phyloP scores from a whole-genome alignment of 2,113 vertebrate species.

The Azemiops feae region DNA sequence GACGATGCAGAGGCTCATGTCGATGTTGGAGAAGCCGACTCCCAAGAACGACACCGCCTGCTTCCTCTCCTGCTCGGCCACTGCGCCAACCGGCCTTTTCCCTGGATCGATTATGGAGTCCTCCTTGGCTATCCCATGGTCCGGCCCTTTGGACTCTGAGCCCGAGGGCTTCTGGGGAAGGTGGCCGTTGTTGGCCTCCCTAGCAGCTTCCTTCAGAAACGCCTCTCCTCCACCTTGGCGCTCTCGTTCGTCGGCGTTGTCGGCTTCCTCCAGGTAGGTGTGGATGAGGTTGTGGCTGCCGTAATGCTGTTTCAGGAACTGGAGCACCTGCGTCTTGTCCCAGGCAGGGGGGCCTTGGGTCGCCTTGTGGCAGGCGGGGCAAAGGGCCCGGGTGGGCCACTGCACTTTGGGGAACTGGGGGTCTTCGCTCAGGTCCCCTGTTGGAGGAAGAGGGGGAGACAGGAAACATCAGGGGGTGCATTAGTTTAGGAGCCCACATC shows the following conservation, averaged over 20 bases:
- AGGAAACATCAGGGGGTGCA: background rate
- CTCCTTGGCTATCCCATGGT: background rate
- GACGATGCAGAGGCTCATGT: conserved; percentile 94
- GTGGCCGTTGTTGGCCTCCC: background rate
- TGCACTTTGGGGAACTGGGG: conserved; percentile 86
- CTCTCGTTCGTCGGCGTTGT: background rate
- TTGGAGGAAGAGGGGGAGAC: background rate
- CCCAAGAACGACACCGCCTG: conserved; percentile 73
- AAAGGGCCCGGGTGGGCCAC: conserved; percentile 88
- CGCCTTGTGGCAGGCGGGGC: conserved; percentile 86
- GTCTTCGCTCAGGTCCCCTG: conserved; percentile 88
- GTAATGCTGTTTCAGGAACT: conserved; percentile 84
- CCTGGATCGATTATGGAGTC: conserved; percentile 5
- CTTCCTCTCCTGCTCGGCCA: conserved; percentile 33
- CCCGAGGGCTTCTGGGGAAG: fast-evolving
- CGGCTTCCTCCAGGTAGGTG: conserved; percentile 56
- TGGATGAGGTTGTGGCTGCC: conserved; percentile 72
- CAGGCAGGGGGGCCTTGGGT: conserved; percentile 80
- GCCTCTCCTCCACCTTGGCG: conserved; percentile 6
- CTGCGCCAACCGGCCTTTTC: fast-evolving
- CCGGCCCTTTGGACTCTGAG: background rate
- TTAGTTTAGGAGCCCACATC: background rate
- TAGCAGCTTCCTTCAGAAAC: background rate
- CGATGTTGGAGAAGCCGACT: conserved; percentile 87
- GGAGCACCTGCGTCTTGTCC: conserved; percentile 79